These are phyloP conservation scores for Prunella strophiata DNA, from an alignment of 2,797 vertebrate genomes.

Conservation along the genomic window DNA sequence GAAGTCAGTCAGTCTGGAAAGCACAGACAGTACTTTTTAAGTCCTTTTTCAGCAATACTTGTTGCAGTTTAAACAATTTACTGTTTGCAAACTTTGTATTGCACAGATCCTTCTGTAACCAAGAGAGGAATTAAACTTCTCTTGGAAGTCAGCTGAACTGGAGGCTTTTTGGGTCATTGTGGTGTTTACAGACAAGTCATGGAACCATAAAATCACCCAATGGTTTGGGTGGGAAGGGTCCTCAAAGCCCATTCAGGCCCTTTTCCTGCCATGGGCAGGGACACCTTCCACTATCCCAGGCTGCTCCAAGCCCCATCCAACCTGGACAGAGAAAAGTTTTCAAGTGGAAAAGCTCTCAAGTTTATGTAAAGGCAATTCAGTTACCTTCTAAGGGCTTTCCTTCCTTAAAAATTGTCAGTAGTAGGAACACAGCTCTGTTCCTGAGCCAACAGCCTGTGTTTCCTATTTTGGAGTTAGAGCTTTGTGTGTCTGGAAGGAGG, in stretches of 20 bases:
- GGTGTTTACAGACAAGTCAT: not conserved
- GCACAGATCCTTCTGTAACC: not conserved
- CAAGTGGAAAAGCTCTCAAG: not conserved
- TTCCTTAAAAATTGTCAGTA: not conserved
- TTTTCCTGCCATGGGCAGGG: not conserved
- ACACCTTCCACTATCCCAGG: not conserved
- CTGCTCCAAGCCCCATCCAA: accelerated
- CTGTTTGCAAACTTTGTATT: not conserved
- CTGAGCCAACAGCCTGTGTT: accelerated
- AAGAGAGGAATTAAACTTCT: not conserved
- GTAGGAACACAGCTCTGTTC: accelerated
- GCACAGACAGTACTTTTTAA: not conserved
- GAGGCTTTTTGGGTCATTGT: accelerated
- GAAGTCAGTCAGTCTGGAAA: not conserved
- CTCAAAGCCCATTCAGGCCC: not conserved
- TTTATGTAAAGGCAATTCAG: not conserved
- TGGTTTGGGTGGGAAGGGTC: not conserved
- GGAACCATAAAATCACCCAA: not conserved
- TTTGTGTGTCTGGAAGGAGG: not conserved
- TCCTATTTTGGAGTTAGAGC: not conserved
- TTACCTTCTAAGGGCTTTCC: not conserved
- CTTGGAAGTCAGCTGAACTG: not conserved
- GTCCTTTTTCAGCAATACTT: not conserved
- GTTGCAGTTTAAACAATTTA: not conserved
- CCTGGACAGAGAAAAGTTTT: not conserved